Evolutionary conservation across 2,797 vertebrate genomes (phyloP).

Genomic region (Heteromormyrus szaboi): DNA sequence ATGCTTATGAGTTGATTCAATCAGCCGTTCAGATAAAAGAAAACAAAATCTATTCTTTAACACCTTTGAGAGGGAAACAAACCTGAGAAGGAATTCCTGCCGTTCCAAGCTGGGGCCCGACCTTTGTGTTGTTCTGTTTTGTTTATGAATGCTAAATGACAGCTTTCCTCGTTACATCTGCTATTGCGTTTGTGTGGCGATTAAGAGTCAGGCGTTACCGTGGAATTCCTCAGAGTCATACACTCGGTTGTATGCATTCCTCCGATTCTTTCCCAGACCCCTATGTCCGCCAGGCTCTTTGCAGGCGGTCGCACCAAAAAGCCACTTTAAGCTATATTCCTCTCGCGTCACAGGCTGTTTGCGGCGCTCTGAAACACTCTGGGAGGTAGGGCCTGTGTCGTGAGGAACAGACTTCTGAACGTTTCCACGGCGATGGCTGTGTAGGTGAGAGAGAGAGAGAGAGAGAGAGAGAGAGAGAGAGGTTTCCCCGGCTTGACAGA

Average conservation of each 20-base stretch:
- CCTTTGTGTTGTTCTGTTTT: conserved; percentile 11
- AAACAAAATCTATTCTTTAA: neutral
- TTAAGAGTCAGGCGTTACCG: conserved; percentile 31
- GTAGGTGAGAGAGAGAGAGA: neutral
- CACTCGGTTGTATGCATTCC: conserved; percentile 38
- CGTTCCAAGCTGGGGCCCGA: conserved; percentile 17
- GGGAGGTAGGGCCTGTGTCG: neutral
- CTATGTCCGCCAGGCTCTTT: neutral
- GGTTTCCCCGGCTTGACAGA: conserved; percentile 7
- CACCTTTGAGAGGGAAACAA: neutral
- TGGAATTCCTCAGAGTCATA: conserved; percentile 25
- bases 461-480: conserved; percentile 8
- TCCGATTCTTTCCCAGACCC: conserved; percentile 31
- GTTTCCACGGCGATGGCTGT: neutral
- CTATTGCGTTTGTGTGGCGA: conserved; percentile 17
- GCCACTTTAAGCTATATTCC: neutral
- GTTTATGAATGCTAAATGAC: neutral
- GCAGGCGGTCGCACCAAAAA: neutral
- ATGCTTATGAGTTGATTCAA: neutral
- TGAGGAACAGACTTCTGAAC: neutral
- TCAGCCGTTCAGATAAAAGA: neutral
- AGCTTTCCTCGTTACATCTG: neutral
- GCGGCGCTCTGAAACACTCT: no score
- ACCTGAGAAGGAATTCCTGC: conserved; percentile 22
- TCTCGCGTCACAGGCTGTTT: neutral